phyloP scores from a whole-genome alignment of 2,797 vertebrate genomes.

The Columba guinea region DNA sequence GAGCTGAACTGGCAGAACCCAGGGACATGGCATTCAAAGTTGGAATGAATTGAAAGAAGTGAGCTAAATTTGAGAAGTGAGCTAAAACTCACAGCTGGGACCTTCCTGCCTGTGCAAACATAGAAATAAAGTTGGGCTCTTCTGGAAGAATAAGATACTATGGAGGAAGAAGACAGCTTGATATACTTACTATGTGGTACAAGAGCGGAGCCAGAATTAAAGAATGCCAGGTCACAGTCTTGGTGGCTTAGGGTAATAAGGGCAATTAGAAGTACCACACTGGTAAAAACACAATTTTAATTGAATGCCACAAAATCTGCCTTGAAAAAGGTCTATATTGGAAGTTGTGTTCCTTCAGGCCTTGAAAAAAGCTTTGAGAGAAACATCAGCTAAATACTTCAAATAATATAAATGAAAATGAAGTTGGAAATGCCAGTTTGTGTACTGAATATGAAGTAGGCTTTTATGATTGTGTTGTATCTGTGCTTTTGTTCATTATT shows the following conservation, averaged over 20 bases:
- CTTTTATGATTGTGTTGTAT: neutral
- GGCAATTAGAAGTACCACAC: neutral
- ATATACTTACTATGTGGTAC: neutral
- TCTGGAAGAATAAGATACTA: neutral
- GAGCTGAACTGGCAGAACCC: neutral
- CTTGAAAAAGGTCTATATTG: neutral
- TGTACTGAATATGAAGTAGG: neutral
- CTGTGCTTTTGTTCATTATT: conserved; percentile 9
- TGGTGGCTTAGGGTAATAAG: neutral
- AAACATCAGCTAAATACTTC: neutral
- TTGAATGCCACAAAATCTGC: neutral
- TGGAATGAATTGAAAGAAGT: neutral
- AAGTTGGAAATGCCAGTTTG: neutral
- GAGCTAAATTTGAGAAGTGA: neutral
- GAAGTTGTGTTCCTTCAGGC: neutral
- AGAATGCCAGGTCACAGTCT: neutral
- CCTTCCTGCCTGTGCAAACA: neutral
- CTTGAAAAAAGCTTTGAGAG: neutral
- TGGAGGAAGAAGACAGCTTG: neutral
- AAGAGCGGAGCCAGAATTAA: neutral
- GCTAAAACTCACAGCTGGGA: neutral
- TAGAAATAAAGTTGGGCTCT: neutral
- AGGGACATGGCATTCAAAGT: neutral
- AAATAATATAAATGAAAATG: neutral
- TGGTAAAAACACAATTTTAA: neutral